These are phyloP conservation scores for Melanotaenia parkinsoni DNA, from an alignment of 2,797 vertebrate genomes.

Conservation along the genomic window DNA sequence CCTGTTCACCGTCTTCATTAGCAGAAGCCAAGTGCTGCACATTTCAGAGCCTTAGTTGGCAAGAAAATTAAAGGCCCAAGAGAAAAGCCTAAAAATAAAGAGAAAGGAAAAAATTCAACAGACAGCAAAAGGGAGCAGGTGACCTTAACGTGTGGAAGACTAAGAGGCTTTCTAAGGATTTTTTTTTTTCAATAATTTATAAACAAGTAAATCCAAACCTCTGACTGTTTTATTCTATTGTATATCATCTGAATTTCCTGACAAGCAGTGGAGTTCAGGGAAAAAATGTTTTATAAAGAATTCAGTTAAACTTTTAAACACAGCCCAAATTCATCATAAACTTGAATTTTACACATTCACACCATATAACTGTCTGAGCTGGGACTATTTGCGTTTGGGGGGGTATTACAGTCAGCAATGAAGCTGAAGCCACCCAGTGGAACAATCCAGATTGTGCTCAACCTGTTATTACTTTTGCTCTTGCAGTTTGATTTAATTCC, in stretches of 20 bases:
- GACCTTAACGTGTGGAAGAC: background rate
- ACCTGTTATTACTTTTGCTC: background rate
- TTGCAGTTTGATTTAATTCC: background rate
- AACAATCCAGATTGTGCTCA: conserved; percentile 5
- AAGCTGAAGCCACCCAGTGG: background rate
- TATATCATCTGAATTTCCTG: background rate
- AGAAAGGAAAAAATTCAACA: background rate
- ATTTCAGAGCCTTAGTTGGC: background rate
- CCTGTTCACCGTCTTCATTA: background rate
- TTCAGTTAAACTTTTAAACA: background rate
- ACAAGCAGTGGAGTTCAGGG: background rate
- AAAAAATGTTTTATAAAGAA: background rate
- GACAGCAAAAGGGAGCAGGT: background rate
- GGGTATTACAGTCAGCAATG: background rate
- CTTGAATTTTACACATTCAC: conserved; percentile 1
- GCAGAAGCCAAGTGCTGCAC: background rate
- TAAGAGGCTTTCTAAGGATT: background rate
- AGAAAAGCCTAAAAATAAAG: background rate
- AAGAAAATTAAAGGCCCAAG: background rate
- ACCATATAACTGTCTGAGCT: background rate
- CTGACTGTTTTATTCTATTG: background rate
- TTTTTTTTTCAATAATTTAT: background rate
- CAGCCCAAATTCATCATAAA: background rate
- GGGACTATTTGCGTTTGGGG: too few species aligned
- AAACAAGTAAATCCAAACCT: background rate